phyloP scores from a whole-genome alignment of 2,113 vertebrate genomes.

The Romanogobio albipinnatus region DNA sequence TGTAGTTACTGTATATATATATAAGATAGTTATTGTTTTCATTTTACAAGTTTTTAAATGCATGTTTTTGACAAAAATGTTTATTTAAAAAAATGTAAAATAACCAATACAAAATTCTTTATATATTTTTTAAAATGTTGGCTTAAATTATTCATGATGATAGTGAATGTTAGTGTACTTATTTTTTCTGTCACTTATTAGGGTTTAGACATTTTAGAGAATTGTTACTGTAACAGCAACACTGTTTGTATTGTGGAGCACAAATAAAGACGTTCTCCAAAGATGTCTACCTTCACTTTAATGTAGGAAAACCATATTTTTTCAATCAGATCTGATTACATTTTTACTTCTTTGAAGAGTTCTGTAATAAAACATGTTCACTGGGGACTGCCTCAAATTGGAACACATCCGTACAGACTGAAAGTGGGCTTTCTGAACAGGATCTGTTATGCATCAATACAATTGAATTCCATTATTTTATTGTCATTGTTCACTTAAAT shows the following conservation, averaged over 20 bases:
- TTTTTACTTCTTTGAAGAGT: background rate
- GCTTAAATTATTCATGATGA: background rate
- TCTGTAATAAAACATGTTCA: background rate
- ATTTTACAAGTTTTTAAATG: background rate
- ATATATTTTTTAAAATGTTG: background rate
- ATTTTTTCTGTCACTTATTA: background rate
- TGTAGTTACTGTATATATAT: background rate
- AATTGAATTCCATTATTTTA: background rate
- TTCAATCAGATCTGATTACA: background rate
- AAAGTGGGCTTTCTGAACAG: background rate
- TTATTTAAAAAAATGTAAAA: background rate
- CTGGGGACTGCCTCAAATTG: background rate
- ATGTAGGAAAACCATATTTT: background rate
- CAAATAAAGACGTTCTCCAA: conserved; percentile 26
- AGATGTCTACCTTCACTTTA: background rate
- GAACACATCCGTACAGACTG: background rate
- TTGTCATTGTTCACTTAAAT: background rate
- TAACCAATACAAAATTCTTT: background rate
- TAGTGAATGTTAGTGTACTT: background rate
- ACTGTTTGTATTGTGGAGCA: background rate
- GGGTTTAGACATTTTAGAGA: background rate
- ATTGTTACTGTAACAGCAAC: background rate
- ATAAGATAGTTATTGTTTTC: background rate
- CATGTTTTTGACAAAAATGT: background rate
- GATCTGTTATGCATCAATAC: background rate